Base-by-base conservation (phyloP, 2,797 vertebrate genomes). In the Decapterus maruadsi region DNA sequence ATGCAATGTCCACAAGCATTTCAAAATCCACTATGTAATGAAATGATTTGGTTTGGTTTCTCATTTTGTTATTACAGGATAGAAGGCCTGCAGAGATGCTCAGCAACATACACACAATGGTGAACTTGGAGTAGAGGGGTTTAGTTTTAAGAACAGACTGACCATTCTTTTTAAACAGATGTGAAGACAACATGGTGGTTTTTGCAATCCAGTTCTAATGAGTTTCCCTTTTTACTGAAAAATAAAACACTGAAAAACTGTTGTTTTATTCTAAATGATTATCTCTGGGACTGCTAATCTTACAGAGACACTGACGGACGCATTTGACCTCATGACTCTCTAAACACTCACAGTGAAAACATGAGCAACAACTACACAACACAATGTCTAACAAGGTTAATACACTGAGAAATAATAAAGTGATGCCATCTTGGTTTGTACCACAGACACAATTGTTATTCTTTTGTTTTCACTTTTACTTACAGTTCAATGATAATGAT, bases 41-140 rank as follows among this genome's bases (percentile, higher is more conserved):
- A 65, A 4, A 65, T 26, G 1, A 26, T 26, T 26, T 26, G 26
- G 26, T 26, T 26, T 36, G 34, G 6, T 62, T 3, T 70, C 0
- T 61, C 0, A 9, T 66, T 70, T 81, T 87, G 10, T 67, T 74
- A 53, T 83, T 88, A 43, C 88, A 95, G 94, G 89, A 90, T 67
- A 22, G 42, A 80, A 62, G 89, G 90, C 29, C 87, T 95, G 71
- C 59, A 73, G 56, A 91, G 79, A 85, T 79, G 67, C 81, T 90
- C 91, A 43, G 79, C 85, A 72, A 92, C 93, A 59, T 94, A 90
- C 43, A 8, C 26, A 53, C 34, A 40, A 13, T 3, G 2, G 0
- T 71, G 36, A 60, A 42, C 38, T 45, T 61, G 16, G 13, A 34
- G 4, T 22, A 13, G n/a, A n/a, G 38, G 38, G 38, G 1, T 43